A percentile compares a stretch with the other conserved stretches of the same genome.
phyloP scores from a whole-genome alignment of 1,140 invertebrate species.

The Drosophila mayri region DNA sequence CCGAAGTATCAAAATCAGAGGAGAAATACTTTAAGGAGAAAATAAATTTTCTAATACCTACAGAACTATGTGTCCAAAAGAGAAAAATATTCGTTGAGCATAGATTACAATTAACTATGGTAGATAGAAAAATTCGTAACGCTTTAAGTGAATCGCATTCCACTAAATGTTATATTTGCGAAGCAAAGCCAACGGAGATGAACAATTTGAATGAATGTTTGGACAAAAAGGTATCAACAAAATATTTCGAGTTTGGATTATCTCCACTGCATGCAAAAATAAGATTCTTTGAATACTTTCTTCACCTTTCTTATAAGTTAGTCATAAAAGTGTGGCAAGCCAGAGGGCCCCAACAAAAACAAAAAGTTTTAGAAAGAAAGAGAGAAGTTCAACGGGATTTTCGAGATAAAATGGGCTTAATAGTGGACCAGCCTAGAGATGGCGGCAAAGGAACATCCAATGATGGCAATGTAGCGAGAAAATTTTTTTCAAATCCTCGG shows the following conservation, averaged over 20 bases:
- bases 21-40: not conserved
- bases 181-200: too few species aligned
- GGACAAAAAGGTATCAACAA: too few species aligned
- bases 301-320: too few species aligned
- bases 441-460: slow-evolving; percentile 7
- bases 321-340: not conserved
- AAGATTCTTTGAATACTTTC: too few species aligned
- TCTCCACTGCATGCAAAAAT: too few species aligned
- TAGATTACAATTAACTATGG: slow-evolving; percentile 50
- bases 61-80: slow-evolving; percentile 10
- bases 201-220: too few species aligned
- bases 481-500: too few species aligned
- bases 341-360: slow-evolving; percentile 21
- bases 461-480: slow-evolving; percentile 4
- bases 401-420: slow-evolving; percentile 18
- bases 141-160: too few species aligned
- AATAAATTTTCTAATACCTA: not conserved
- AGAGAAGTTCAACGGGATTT: slow-evolving; percentile 17
- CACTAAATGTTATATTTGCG: too few species aligned
- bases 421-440: slow-evolving; percentile 14
- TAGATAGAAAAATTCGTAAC: slow-evolving; percentile 42
- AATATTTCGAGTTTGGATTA: too few species aligned
- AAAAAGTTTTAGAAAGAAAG: slow-evolving; percentile 25
- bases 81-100: slow-evolving; percentile 11
- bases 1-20: too few species aligned